Base-by-base conservation (phyloP, 2,888 invertebrate species). In the Entomobrya multifasciata region DNA sequence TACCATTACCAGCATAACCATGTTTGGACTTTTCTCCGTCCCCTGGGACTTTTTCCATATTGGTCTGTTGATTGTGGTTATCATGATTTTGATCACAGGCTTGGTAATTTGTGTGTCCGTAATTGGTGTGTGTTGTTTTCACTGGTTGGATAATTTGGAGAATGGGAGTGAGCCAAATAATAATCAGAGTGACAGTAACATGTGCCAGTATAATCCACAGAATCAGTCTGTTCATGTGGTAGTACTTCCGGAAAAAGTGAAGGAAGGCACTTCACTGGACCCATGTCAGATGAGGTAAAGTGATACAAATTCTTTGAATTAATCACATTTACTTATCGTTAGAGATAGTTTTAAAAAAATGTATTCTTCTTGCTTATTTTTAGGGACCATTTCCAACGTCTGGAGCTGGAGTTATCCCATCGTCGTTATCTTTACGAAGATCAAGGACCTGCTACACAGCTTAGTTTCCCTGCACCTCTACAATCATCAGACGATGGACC, bases 1-100 rank as follows among this genome's bases (percentile, higher is more conserved):
- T 10, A 4, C 11, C 70, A 52, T 13, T 0, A 52, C 13, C 22
- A 22, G 25, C 13, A 74, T 77, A 20, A 49, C 47, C 49, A 80
- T 80, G 80, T 80, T 80, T 65, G 80, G 80, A 10, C 65, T 76
- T 8, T 65, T 83, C 6, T 74, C 76, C 10, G 74, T 74, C 22
- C 76, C 74, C 10, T 83, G 74, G 72, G 89, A 89, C 60, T 87
- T 87, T 77, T 89, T 89, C 70, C 89, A 89, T 76, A 79, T 89
- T 17, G 89, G 89, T 5, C 74, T 87, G 3, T 62, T 89, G 17
- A 60, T 89, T 4, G 89, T 89, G 15, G 86, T 86, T 5, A 83
- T 89, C 25, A 87, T 89, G 87, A 87, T 85, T 15, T 20, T 89
- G 47, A 87, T 89, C 20, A 87, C 89, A 17, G 87, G 87, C n/a